Base-by-base conservation (phyloP, 2,888 invertebrate genomes). In the Ornithoptera priamus region DNA sequence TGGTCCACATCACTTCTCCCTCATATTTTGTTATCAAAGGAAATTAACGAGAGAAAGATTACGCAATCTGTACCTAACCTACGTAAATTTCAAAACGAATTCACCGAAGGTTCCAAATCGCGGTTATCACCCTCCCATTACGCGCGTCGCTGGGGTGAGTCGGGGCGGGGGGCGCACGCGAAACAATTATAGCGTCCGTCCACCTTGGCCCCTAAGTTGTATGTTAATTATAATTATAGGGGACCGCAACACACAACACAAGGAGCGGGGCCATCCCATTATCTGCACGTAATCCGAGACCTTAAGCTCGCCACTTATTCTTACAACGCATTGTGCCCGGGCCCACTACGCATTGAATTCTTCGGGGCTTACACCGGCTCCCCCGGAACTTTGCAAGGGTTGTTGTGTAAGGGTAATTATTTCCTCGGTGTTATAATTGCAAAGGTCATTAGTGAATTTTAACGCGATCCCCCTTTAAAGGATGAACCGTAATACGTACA, bases 221-320 rank as follows among this genome's bases (percentile, higher is more conserved):
- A 57, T 61, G 62, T 59, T 56, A 67, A 70, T 71, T 68, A 70
- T 67, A 67, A 62, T 60, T 60, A 60, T 30, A 67, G 56, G 60
- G 63, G 64, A 24, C 64, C 30, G 30, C 62, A 63, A 39, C 57
- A n/a, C 61, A 36, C 62, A 69, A n/a, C 61, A 36, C 62, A 69
- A 67, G 60, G 64, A 59, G 56, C 66, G 64, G 39, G 50, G 12
- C 53, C 62, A 60, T 57, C 68, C 72, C 70, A 72, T 74, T 76
- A 72, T 72, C 71, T 65, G 60, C 6, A 65, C 62, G 70, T 75
- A 75, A 76, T 76, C 76, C 72, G 57, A 71, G 67, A 65, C 67
- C 67, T 56, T 76, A 74, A 75, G 74, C 71, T 62, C 65, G 65
- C 73, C 73, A 74, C 71, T 75, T 71, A 72, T 74, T 75, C 59